Evolutionary conservation across 1,140 invertebrate genomes (phyloP), one percentile per base, ranked within the genome.

Genomic region (Monomorium pharaonis): DNA sequence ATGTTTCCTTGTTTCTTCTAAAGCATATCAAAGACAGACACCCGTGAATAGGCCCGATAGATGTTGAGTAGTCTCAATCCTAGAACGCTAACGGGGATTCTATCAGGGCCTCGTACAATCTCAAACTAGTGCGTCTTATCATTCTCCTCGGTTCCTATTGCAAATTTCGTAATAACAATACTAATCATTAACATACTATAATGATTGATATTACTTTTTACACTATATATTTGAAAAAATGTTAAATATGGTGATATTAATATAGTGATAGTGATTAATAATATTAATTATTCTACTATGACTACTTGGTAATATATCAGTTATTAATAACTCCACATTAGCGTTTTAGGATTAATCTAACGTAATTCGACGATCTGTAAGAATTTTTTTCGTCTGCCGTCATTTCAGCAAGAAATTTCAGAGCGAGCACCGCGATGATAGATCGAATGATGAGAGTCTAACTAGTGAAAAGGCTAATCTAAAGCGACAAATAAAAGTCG

Each of bases 21-120:
- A 84, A 84, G 49, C 24, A 84, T 83, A 30, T 67, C 78, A 60
- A 56, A 86, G 44, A 76, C 10, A 67, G 44, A 75, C 51, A 74
- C 80, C 87, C 70, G 54, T 62, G 86, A 87, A 89, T 87, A 89
- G 87, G 87, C 87, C 87, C 87, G 72, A 80, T 74, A 89, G 74
- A 86, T 72, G 37, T 67, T 58, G 56, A 81, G 16, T 81, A 54
- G 9, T 81, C 37, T 70, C 37, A 16, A 16, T 58, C 67, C 78
- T 58, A 72, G 18, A 83, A 83, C 78, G 67, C 67, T 83, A 60
- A 83, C 69, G 37, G 37, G 44, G 24, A 54, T 24, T 72, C 33
- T 42, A 24, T 21, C 12, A 44, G 18, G 14, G 2, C 14, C 51
- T 58, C 58, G 42, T 54, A 65, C 62, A 51, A 27, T 74, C 42